phyloP scores from a whole-genome alignment of 2,888 invertebrate species.

The Alviniconcha strummeri region DNA sequence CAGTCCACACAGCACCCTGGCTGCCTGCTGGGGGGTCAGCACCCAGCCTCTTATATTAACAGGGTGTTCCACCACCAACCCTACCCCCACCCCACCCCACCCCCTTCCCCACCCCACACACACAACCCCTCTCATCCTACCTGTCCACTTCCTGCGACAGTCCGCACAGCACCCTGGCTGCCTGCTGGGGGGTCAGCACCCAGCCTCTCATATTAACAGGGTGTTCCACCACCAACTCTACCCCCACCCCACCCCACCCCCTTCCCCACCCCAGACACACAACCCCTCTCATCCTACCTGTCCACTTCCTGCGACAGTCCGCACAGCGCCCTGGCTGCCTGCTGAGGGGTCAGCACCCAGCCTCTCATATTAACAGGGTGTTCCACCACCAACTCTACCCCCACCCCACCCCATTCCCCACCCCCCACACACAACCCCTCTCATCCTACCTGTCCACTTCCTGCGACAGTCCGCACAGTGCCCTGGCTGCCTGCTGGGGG shows the following conservation, averaged over 20 bases:
- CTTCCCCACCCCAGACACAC: too few relatives aligned
- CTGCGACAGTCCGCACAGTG: slow-evolving; percentile 91
- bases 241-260: background rate
- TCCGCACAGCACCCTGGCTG: slow-evolving; percentile 91
- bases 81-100: too few relatives aligned
- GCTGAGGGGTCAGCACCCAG: slow-evolving; percentile 77
- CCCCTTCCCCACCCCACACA: too few relatives aligned
- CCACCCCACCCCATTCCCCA: too few relatives aligned
- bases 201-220: slow-evolving; percentile 74
- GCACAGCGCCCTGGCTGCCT: slow-evolving; percentile 92
- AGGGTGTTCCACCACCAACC: slow-evolving; percentile 75
- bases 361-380: slow-evolving; percentile 74
- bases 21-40: slow-evolving; percentile 82
- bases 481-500: slow-evolving; percentile 87
- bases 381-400: slow-evolving; percentile 75
- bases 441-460: slow-evolving; percentile 83
- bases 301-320: slow-evolving; percentile 92
- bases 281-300: slow-evolving; percentile 68
- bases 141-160: slow-evolving; percentile 91
- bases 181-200: slow-evolving; percentile 79
- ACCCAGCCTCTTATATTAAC: slow-evolving; percentile 75
- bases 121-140: too few relatives aligned
- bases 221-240: slow-evolving; percentile 75
- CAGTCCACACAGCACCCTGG: slow-evolving; percentile 91
- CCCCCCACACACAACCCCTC: too few relatives aligned